Evolutionary conservation across 2,888 invertebrate species (phyloP), one percentile per base, ranked within the genome.

Genomic region (Brenthis ino): DNA sequence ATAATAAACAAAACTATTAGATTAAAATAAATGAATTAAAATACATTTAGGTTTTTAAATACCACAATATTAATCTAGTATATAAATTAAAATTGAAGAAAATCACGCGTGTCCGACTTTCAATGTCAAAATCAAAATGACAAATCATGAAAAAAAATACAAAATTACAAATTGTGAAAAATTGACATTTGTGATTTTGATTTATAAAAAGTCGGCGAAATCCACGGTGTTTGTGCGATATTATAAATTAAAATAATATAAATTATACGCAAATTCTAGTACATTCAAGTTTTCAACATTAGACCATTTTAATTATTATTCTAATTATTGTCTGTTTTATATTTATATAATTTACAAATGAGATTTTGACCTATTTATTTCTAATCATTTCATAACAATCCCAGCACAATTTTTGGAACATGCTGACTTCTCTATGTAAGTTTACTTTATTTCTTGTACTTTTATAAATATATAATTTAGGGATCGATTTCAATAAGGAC

Each of bases 341-440:
- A 6, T 8, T 37, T 37, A 4, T 37, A 5, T 37, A 37, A 37
- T 37, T 37, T 8, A 37, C 8, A 37, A 8, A 37, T 37, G 8
- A 37, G 6, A 37, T 37, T 37, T 6, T 37, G 37, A 37, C 8
- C 37, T 8, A 37, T 37, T 37, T 20, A 20, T 20, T 20, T 37
- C 37, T 33, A 48, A 58, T 8, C 28, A 50, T 60, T 33, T 33
- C 50, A n/a, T 60, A 50, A 60, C 28, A 60, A n/a, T 33, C 12
- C 0, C n/a, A 28, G 6, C 6, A 28, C 2, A 28, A 50, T 28
- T 33, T 16, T n/a, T 11, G 28, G 8, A 60, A 60, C 28, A 60
- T 60, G 60, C 11, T 60, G 48, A 50, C 48, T 50, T 60, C 48
- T 60, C 11, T 50, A 28, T 60, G 60, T 60, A 50, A 60, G 60